A percentile compares a stretch with the other conserved stretches of the same genome.
These are phyloP conservation scores for Scomber colias DNA, from an alignment of 2,113 vertebrate genomes.

Conservation along the genomic window DNA sequence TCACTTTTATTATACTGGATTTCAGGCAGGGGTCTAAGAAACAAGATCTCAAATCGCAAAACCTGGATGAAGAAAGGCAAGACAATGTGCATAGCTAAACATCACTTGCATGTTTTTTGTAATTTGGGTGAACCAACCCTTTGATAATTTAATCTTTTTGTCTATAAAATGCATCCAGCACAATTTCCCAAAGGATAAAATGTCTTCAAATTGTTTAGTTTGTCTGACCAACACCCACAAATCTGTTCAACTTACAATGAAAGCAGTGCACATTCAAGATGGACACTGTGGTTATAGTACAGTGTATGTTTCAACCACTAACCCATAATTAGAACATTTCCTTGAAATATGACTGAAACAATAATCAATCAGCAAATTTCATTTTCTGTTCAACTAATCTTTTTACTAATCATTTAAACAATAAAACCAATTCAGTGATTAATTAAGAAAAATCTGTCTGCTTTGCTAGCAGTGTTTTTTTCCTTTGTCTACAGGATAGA, in stretches of 20 bases:
- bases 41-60: background rate
- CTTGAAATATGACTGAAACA: background rate
- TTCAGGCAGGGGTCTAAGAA: background rate
- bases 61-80: background rate
- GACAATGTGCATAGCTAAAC: background rate
- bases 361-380: background rate
- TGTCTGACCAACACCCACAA: background rate
- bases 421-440: background rate
- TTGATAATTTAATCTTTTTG: too few species aligned
- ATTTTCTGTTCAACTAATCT: constrained; percentile 8
- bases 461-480: background rate
- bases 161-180: too few species aligned
- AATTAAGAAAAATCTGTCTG: background rate
- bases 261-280: background rate
- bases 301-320: too few species aligned
- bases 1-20: background rate
- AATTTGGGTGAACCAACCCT: too few species aligned
- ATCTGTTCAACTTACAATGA: background rate
- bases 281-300: too few species aligned
- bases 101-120: too few species aligned
- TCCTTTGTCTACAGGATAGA: constrained; percentile 12
- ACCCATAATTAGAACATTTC: background rate
- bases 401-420: background rate
- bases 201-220: too few species aligned
- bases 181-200: too few species aligned